A percentile compares a stretch with the other conserved stretches of the same genome.
These are phyloP conservation scores for Acromyrmex echinatior DNA, from an alignment of 1,140 invertebrate species.

Conservation along the genomic window DNA sequence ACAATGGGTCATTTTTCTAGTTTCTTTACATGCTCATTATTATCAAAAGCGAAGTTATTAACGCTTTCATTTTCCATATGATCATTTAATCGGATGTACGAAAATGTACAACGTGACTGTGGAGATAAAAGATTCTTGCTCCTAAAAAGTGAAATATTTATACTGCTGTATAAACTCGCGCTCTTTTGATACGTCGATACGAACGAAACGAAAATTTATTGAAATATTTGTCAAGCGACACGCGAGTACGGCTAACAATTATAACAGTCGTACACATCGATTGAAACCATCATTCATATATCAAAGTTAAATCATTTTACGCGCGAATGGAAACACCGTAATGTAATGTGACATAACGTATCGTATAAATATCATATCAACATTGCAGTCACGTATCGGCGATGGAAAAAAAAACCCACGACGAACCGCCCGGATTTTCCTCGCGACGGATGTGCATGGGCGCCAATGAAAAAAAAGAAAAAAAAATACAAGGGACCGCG, in stretches of 20 bases:
- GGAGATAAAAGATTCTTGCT: conserved; percentile 3
- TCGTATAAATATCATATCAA: conserved; percentile 23
- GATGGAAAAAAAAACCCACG: neutral
- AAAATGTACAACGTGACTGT: neutral
- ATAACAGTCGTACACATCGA: neutral
- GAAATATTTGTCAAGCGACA: conserved; percentile 15
- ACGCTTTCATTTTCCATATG: conserved; percentile 16
- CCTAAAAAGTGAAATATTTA: conserved; percentile 51
- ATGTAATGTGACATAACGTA: conserved; percentile 12
- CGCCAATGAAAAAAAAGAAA: neutral
- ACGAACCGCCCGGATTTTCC: conserved; percentile 37
- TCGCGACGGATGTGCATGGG: conserved; percentile 37
- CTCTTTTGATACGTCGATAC: conserved; percentile 15
- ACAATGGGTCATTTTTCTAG: no score
- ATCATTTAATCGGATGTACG: neutral
- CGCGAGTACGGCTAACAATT: conserved; percentile 19
- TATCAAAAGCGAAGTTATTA: neutral
- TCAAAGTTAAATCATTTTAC: conserved; percentile 36
- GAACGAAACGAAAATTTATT: conserved; percentile 28
- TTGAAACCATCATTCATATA: conserved; percentile 21
- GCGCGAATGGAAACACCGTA: neutral
- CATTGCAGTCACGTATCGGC: conserved; percentile 9
- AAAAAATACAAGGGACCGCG: conserved; percentile 2
- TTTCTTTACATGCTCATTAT: no score
- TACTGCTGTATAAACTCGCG: conserved; percentile 30